Base-by-base conservation (phyloP, 1,140 invertebrate species). In the Trachymyrmex cornetzi region DNA sequence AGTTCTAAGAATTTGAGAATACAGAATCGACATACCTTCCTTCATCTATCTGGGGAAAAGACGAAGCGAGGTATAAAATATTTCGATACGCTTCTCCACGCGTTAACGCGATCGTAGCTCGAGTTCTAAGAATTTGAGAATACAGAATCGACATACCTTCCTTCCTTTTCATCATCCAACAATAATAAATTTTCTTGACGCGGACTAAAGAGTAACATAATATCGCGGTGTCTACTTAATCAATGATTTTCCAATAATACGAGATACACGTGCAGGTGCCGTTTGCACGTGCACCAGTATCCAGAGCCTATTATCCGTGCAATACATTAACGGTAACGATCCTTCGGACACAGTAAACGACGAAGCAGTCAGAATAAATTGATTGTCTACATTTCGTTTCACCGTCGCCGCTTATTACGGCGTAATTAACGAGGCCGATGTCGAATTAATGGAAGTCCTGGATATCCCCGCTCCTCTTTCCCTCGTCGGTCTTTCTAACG, bases 321-420 rank as follows among this genome's bases (percentile, higher is more conserved):
- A 24, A 72, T 59, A 61, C 24, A 55, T 82, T 82, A 82, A 19
- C 67, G 48, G 55, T 59, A 82, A 87, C 79, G 85, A 74, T 87
- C 67, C 79, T 87, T 87, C 85, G 85, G 57, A n/a, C 59, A 55
- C 77, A n/a, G 77, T 63, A 81, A 87, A 82, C 53, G 77, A 77
- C 30, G 34, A 44, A 74, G 77, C 85, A 48, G 14, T 44, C 67
- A 44, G 79, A 57, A 87, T 84, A 63, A 87, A 87, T 87, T 38
- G 80, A 85, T 87, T 74, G 86, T 84, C 86, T 74, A 87, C 86
- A 85, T 87, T 87, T 87, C 86, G 82, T 85, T 87, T 74, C 69
- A 34, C 27, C 69, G 30, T 87, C 69, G 77, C 19, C 77, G 67
- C 64, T 85, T 85, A 87, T 87, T 77, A 63, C 61, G 67, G 57